Base-by-base conservation (phyloP, 2,888 invertebrate species). In the Aspidiotus destructor region DNA sequence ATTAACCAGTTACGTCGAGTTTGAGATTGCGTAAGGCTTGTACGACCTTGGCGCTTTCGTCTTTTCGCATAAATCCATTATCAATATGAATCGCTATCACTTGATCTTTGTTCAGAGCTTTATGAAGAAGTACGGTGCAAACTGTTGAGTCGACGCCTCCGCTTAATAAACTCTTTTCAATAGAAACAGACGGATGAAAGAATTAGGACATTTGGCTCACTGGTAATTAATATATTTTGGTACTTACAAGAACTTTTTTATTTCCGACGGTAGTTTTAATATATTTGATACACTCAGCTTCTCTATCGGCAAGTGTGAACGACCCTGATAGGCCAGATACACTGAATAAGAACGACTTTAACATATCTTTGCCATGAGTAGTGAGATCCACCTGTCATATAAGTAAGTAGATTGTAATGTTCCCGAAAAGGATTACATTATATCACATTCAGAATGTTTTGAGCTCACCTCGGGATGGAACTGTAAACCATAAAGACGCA, bases 81-180 rank as follows among this genome's bases (percentile, higher is more conserved):
- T 99, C 97, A 74, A 99, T 92, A 80, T 99, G 98, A 72, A 98
- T 84, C 41, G 97, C 97, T 75, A 97, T 92, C 70, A 99, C 87
- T 79, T 95, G 93, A 74, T 91, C 89, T 41, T 40, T 11, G 70
- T 85, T 84, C 62, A 99, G 81, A 10, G 98, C 95, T 77, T 89
- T 89, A 77, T 92, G 87, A 65, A 99, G 81, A 71, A 99, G 80
- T 28, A 97, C 97, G 41, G 97, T 97, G 80, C 98, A 99, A 10
- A 99, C 99, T n/a, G 98, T 94, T 0, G 98, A 99, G 80, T 99
- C 99, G 7, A 99, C 99, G 41, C 99, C 99, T 17, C 99, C 99
- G 77, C 97, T 97, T 67, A 96, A 87, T 76, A 97, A 79, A 77
- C 94, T 85, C 88, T 95, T n/a, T 52, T n/a, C 13, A 28, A 11